These are phyloP conservation scores for Rhinella marina DNA, from an alignment of 2,797 vertebrate genomes.

Conservation along the genomic window DNA sequence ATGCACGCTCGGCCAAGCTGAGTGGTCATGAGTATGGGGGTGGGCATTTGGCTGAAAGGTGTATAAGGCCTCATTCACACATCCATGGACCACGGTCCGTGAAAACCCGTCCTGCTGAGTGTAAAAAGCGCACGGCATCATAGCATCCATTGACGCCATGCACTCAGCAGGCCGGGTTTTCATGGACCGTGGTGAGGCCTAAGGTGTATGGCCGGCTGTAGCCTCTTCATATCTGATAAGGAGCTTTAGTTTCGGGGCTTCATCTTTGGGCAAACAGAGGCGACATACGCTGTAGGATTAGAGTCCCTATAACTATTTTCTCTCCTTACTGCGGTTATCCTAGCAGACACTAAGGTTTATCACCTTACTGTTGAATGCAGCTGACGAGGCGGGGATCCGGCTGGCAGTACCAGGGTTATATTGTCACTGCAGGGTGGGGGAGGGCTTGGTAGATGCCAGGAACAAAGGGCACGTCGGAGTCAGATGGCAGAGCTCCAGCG, in stretches of 20 bases:
- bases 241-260: background rate
- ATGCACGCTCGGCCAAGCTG: too few relatives aligned
- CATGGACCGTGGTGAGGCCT: too few relatives aligned
- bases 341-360: background rate
- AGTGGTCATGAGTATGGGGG: too few relatives aligned
- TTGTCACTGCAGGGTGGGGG: slow-evolving; percentile 14
- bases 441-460: background rate
- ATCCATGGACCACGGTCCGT: too few relatives aligned
- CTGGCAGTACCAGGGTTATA: background rate
- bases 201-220: too few relatives aligned
- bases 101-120: too few relatives aligned
- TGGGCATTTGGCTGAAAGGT: too few relatives aligned
- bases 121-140: too few relatives aligned
- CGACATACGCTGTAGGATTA: background rate
- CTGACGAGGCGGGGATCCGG: background rate
- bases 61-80: too few relatives aligned
- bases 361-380: background rate
- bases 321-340: background rate
- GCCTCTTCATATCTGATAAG: background rate
- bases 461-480: slow-evolving; percentile 35
- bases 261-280: background rate
- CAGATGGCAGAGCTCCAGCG: slow-evolving; percentile 39
- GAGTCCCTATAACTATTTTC: too few relatives aligned
- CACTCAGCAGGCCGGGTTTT: too few relatives aligned
- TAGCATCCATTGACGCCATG: too few relatives aligned